Evolutionary conservation across 2,797 vertebrate genomes (phyloP).

Genomic region (Hoplostethus mediterraneus): DNA sequence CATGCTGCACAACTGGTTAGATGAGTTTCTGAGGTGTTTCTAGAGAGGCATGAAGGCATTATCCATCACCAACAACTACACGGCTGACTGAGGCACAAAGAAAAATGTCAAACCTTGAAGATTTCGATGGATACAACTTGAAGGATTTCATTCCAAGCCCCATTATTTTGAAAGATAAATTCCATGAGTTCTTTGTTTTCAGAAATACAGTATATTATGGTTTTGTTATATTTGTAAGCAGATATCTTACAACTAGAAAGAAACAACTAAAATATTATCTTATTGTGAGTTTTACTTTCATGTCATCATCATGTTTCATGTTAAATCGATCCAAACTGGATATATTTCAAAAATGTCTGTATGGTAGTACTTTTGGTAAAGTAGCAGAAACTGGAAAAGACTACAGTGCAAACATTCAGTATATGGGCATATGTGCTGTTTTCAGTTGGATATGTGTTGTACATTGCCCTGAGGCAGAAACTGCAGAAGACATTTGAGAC

Average conservation of each 20-base stretch:
- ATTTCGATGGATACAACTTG: too few relatives aligned
- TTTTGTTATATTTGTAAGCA: too few relatives aligned
- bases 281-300: too few relatives aligned
- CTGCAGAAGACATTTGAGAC: constrained; percentile 43
- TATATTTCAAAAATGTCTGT: not conserved
- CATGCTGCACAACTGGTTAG: not conserved
- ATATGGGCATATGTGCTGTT: not conserved
- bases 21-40: not conserved
- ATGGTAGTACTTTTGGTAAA: not conserved
- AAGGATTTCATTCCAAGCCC: too few relatives aligned
- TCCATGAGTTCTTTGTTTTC: too few relatives aligned
- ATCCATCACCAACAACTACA: not conserved
- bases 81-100: not conserved
- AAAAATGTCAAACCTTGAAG: not conserved
- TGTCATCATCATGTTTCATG: too few relatives aligned
- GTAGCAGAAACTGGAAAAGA: not conserved
- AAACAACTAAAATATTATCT: too few relatives aligned
- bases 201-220: too few relatives aligned
- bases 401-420: constrained; percentile 4
- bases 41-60: not conserved
- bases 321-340: not conserved
- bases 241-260: too few relatives aligned
- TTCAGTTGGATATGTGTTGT: constrained; percentile 9
- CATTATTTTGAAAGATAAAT: too few relatives aligned
- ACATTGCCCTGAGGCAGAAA: constrained; percentile 31